Base-by-base conservation (phyloP, 2,888 invertebrate genomes). In the Drosophila hamatofila region DNA sequence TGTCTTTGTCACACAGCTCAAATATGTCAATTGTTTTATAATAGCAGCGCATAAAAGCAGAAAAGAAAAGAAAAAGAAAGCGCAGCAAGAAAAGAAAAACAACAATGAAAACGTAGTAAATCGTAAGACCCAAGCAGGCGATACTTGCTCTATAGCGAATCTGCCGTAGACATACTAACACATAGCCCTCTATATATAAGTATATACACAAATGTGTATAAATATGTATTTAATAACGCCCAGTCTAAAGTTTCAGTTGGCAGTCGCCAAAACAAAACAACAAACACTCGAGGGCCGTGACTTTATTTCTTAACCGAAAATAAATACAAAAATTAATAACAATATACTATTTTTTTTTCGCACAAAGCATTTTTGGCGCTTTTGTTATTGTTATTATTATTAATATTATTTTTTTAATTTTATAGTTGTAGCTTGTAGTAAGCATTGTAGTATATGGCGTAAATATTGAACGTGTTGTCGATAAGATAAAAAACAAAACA, bases 221-320 rank as follows among this genome's bases (percentile, higher is more conserved):
- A 42, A 48, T 51, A 33, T 58, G 25, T 56, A 25, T 12, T 27
- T 48, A 30, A 35, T 42, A 39, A 16, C 46, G 12, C 37, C 30
- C 23, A 61, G 56, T 76, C 23, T 65, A 79, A 70, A 67, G 27
- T 44, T 35, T 30, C 16, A 48, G 54, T 30, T 51, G 56, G 14
- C 49, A 46, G 21, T 55, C 42, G 64, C 25, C 51, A 57, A 72
- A 66, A 72, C 44, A 67, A 69, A 85, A 72, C 62, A 60, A 69
- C 64, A 88, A 82, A 65, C 75, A 86, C 87, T 80, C 78, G 81
- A 80, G 66, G 87, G 83, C 77, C 87, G 64, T 75, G 65, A 66
- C 70, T 80, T 60, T 80, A 83, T 58, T 70, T 77, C 61, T 69
- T 56, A 52, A 48, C 49, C 42, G 58, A 21, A 25, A 21, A 42